Evolutionary conservation across 2,888 invertebrate genomes (phyloP).

Genomic region (Drosophila maculinotata): DNA sequence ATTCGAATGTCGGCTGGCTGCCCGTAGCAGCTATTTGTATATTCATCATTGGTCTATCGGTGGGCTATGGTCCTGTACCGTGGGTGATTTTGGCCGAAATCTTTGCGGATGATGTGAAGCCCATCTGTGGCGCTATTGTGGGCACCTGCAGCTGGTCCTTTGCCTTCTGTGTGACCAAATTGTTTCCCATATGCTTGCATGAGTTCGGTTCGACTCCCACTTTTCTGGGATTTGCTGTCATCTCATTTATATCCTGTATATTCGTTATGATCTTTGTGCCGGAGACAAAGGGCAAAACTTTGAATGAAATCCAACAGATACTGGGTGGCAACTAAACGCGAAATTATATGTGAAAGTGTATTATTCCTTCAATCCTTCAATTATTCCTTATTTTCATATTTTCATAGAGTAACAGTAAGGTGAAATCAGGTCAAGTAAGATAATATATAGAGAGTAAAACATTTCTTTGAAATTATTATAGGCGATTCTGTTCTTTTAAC

Average conservation of each 20-base stretch:
- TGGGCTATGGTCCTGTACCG: conserved; percentile 94
- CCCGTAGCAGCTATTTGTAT: conserved; percentile 90
- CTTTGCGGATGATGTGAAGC: conserved; percentile 91
- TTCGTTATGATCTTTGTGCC: conserved; percentile 88
- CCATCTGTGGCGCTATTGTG: conserved; percentile 89
- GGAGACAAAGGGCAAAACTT: conserved; percentile 85
- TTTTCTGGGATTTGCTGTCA: conserved; percentile 89
- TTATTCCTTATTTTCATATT: no score
- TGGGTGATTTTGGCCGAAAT: conserved; percentile 90
- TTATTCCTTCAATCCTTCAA: no score
- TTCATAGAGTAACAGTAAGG: no score
- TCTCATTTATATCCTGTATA: conserved; percentile 87
- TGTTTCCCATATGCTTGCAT: conserved; percentile 87
- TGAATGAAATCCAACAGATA: conserved; percentile 69
- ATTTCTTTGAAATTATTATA: no score
- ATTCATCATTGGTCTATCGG: conserved; percentile 91
- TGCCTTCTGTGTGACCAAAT: conserved; percentile 91
- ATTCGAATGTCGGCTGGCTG: conserved; percentile 87
- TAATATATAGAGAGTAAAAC: no score
- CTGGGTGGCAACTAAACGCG: conserved; percentile 4
- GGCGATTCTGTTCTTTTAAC: no score
- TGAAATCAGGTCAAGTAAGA: no score
- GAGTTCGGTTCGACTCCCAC: conserved; percentile 87
- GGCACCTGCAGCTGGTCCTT: conserved; percentile 92
- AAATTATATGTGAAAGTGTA: neutral